Base-by-base conservation (phyloP, 2,888 invertebrate genomes). In the Melieria picta region DNA sequence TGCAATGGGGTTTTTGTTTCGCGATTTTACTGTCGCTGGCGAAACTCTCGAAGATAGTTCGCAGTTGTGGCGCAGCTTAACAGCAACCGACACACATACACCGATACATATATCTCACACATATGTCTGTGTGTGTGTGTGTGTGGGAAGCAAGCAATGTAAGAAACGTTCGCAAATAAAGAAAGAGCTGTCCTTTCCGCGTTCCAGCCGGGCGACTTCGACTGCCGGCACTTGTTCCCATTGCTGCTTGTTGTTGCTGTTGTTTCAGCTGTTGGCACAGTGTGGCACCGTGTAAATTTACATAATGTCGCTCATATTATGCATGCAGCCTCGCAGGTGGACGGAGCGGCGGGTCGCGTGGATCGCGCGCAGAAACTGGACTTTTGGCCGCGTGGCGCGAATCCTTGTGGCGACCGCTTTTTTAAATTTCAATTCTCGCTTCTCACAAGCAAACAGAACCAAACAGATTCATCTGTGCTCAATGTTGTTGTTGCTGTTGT, bases 141-240 rank as follows among this genome's bases (percentile, higher is more conserved):
- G 10, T 11, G 9, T 3, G 11, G 75, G 75, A 82, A 79, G 82
- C 80, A 82, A 81, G 79, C 76, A 58, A 5, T 10, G 30, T 5
- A 58, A 58, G 76, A 79, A 81, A 80, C 80, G 82, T 80, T 81
- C 82, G 81, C 78, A 82, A 82, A 81, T 81, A 81, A 82, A 75
- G 78, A 42, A 65, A 65, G 65, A 45, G 55, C 55, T 79, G 80
- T 45, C 65, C 71, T 55, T 30, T 60, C 67, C 55, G 46, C 30
- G 30, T 11, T n/a, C 11, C 7, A 30, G 52, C 13, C 13, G 52
- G 11, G 52, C 52, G 11, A 9, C n/a, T 52, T 5, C 11, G 13
- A 13, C 52, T 52, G 52, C 11, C 13, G 52, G n/a, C 11, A 50
- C 11, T 50, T 52, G 52, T 9, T 52, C 9, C 52, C 5, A 7